Evolutionary conservation across 2,888 invertebrate species (phyloP).

Genomic region (Ormyrus labotus): DNA sequence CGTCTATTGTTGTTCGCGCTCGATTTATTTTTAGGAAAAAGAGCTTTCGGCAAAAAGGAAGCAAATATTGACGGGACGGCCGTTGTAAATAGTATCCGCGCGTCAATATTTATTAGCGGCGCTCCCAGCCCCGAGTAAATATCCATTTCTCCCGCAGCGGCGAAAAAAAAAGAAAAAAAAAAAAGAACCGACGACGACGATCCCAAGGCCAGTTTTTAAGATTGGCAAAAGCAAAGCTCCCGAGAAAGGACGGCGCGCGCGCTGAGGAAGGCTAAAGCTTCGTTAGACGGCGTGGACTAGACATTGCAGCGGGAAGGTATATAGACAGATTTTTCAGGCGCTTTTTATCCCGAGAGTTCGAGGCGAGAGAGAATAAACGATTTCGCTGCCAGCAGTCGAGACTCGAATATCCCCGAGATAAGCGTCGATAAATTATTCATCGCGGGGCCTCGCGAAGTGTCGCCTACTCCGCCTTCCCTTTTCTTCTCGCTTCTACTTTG

Average conservation of each 20-base stretch:
- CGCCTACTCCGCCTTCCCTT: neutral
- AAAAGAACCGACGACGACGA: neutral
- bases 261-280: too few species aligned
- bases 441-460: neutral
- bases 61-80: neutral
- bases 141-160: neutral
- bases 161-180: neutral
- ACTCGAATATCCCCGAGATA: slow-evolving; percentile 16
- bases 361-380: slow-evolving; percentile 18
- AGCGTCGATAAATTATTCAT: slow-evolving; percentile 42
- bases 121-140: neutral
- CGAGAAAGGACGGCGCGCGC: too few species aligned
- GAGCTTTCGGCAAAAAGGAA: neutral
- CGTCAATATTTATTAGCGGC: neutral
- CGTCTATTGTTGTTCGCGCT: neutral
- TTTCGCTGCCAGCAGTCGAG: slow-evolving; percentile 4
- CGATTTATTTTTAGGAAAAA: neutral
- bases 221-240: too few species aligned
- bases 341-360: neutral
- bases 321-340: neutral
- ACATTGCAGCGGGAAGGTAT: too few species aligned
- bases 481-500: too few species aligned
- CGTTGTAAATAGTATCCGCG: neutral
- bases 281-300: too few species aligned
- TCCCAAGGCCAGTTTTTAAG: too few species aligned